Base-by-base conservation (phyloP, 2,113 vertebrate genomes). In the Solea senegalensis region DNA sequence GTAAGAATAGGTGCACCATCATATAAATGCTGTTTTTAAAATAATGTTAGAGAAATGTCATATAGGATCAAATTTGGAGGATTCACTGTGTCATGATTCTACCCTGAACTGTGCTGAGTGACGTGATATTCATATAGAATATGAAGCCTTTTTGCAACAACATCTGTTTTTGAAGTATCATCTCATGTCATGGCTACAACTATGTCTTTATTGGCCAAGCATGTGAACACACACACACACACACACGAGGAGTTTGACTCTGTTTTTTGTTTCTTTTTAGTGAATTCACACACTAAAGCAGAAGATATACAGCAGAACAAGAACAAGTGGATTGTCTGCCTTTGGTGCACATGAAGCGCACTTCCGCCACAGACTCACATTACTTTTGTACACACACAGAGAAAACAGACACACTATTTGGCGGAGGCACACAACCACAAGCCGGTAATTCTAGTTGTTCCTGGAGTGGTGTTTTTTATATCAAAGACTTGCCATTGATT, bases 401-500 rank as follows among this genome's bases (percentile, higher is more conserved):
- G 28, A 56, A 40, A 15, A 59, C 39, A 59, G 8, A 59, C 9
- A 43, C 56, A 44, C 16, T 8, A 3, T 21, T 13, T 46, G 43
- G 39, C 43, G 1, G 12, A 46, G 44, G 21, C 43, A 9, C 7
- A 63, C 26, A n/a, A 63, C 45, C 44, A 6, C 13, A 48, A 63
- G 60, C 26, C 3, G 8, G 45, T 49, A 34, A 63, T 63, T 63
- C 60, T 16, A 49, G 26, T 63, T 69, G 60, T 62, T 80, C 48
- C 62, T 69, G 11, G 76, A 52, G 72, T 65, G 40, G 61, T 57
- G 34, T 43, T 68, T 80, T 67, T 75, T 52, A 21, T 48, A 74
- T 85, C 69, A 79, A 69, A 81, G 68, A 54, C 68, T 49, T 68
- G 67, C 64, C 64, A 64, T 21, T 71, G 51, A 80, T 78, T 46